Base-by-base conservation (phyloP, 2,888 invertebrate species). In the Calephelis perditalis region DNA sequence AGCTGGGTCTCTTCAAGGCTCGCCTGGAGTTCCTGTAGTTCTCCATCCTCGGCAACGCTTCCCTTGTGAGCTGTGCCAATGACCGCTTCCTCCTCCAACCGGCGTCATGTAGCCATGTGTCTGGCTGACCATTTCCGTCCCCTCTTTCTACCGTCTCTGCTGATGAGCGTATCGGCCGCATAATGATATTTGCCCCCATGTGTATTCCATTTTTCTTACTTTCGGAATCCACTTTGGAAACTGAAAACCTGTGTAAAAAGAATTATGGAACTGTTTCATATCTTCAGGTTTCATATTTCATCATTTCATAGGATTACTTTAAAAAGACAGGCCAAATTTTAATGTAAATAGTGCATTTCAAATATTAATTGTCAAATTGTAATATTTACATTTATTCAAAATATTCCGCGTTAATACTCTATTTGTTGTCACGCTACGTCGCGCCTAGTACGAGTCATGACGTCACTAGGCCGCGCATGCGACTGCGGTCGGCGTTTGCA, bases 1-100 rank as follows among this genome's bases (percentile, higher is more conserved):
- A 90, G 36, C 96, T 96, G 1, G 97, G 97, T 66, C 97, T 92
- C 77, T 96, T 96, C 59, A 94, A 82, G 0, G 95, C 95, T 68
- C 95, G 91, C 73, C 94, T 94, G 0, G 95, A 94, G 77, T 94
- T 94, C 74, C 96, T 92, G 77, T 97, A 97, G 79, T 96, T 95
- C 76, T 96, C 96, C 83, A 96, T 91, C 62, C 96, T 90, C 0
- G 97, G 97, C 46, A 97, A 78, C 1, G 95, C 94, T 79, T 97
- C 97, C 70, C 94, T 92, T 0, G 95, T 95, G 62, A 95, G 86
- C 71, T 94, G 94, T 2, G 93, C 93, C 68, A 94, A 76, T 2
- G 93, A 93, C 36, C 91, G 79, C 70, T 92, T 92, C 63, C 93
- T 75, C 43, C 86, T 73, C 84, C 88, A 89, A 12, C 86, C 86